Base-by-base conservation (phyloP, 2,888 invertebrate genomes). In the Epinotia brunnichana region DNA sequence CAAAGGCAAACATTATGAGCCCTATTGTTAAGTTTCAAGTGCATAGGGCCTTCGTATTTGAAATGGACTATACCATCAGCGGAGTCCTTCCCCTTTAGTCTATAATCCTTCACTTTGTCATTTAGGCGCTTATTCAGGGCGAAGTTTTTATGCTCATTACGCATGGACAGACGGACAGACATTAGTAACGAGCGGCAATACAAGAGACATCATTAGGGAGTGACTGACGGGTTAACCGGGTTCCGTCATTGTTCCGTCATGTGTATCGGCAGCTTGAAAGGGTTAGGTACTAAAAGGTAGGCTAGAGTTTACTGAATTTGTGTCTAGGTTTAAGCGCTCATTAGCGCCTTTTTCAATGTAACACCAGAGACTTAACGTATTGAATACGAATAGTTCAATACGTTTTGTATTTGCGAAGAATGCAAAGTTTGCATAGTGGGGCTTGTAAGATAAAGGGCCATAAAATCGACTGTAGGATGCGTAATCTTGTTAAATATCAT, bases 151-250 rank as follows among this genome's bases (percentile, higher is more conserved):
- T 67, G 59, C 60, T 64, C 63, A 59, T 70, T 67, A 70, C 63
- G 35, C 57, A 70, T 63, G 57, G 70, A 56, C 63, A 61, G 54
- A 64, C 71, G 17, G 66, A 64, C 59, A 44, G 51, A 51, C 59
- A 60, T 61, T 72, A 72, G 59, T 41, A 35, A 53, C 48, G 35
- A 19, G 56, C 11, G 44, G 41, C 54, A 51, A 39, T 17, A 67
- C 71, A 71, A 63, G 63, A 63, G 71, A 70, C 57, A 62, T 70
- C 63, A 70, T 70, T 70, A 70, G 44, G 44, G 59, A 35, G 29
- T 11, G 17, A 24, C 19, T 57, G 70, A 54, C 57, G 57, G 54
- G 54, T 15, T 54, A 48, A 48, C 60, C 17, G 59, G 19, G 62
- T 64, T 53, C 53, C 54, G 24, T 41, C 66, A 56, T 21, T 66